phyloP scores from a whole-genome alignment of 2,797 vertebrate genomes.

The Anolis apletophallus region DNA sequence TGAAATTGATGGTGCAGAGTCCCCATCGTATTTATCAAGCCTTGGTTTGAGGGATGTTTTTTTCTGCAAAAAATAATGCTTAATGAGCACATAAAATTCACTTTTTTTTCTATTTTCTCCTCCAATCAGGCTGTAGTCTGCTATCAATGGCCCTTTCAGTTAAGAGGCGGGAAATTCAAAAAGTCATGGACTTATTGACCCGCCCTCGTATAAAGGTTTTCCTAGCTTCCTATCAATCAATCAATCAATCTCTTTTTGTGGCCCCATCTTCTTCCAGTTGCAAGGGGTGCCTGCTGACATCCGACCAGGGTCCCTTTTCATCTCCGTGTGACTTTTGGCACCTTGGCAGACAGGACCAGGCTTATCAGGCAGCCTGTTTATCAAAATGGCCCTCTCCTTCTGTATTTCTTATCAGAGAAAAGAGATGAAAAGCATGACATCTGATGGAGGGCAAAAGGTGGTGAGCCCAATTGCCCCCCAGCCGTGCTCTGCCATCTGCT shows the following conservation, averaged over 20 bases:
- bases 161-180: too few species aligned
- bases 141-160: too few species aligned
- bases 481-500: constrained; percentile 10
- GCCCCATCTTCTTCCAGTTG: not conserved
- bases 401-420: constrained; percentile 19
- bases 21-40: too few species aligned
- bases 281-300: constrained; percentile 25
- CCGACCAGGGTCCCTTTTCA: constrained; percentile 7
- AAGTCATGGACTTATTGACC: too few species aligned
- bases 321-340: constrained; percentile 18
- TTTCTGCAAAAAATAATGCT: too few species aligned
- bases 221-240: not conserved
- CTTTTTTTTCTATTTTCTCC: too few species aligned
- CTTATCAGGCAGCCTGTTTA: not conserved
- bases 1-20: too few species aligned
- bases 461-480: not conserved
- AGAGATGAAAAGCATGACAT: not conserved
- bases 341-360: not conserved
- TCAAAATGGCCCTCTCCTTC: not conserved
- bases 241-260: too few species aligned
- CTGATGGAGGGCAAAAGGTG: not conserved
- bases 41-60: too few species aligned
- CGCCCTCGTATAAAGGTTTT: constrained; percentile 46
- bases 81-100: too few species aligned
- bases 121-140: too few species aligned